Base-by-base conservation (phyloP, 2,113 vertebrate genomes). In the Phodopus roborovskii region DNA sequence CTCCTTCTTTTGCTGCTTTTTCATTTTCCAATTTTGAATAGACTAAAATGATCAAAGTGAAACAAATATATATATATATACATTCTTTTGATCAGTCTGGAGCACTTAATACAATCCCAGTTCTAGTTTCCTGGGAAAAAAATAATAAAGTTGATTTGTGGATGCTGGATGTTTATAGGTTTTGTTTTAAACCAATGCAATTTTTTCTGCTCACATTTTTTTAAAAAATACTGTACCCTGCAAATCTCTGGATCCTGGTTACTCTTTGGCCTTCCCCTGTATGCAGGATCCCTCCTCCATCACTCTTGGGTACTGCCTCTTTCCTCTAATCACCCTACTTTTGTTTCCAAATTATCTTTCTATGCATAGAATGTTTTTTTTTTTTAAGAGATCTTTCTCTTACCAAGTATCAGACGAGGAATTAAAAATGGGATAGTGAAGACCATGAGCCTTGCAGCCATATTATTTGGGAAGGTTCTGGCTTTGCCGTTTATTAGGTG, bases 1-100 rank as follows among this genome's bases (percentile, higher is more conserved):
- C 93, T 98, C 97, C 42, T 94, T 99, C 96, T 99, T 98, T 97
- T 98, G 97, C 73, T 98, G 97, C 87, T 98, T 99, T 92, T 98
- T 98, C 87, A 97, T 96, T 98, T 98, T 99, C 99, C 99, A 99
- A 64, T 97, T 98, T 85, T 98, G 98, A 98, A 99, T 99, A 94
- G 99, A 99, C 99, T 99, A 94, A 16, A 90, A 95, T 90, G 66
- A 82, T 75, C 2, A 2, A 75, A 89, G 90, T 85, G 1, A 96
- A 91, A 68, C 0, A n/a, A n/a, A n/a, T n/a, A n/a, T n/a, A n/a
- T n/a, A n/a, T n/a, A n/a, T n/a, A n/a, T n/a, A n/a, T n/a, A n/a
- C n/a, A n/a, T n/a, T n/a, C n/a, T n/a, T 86, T 90, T 64, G 90
- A 95, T 89, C 36, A 84, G 74, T 17, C 28, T 30, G 56, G 28